Conservation (phyloP, 1,140 invertebrate species). For the Eciton burchellii region DNA sequence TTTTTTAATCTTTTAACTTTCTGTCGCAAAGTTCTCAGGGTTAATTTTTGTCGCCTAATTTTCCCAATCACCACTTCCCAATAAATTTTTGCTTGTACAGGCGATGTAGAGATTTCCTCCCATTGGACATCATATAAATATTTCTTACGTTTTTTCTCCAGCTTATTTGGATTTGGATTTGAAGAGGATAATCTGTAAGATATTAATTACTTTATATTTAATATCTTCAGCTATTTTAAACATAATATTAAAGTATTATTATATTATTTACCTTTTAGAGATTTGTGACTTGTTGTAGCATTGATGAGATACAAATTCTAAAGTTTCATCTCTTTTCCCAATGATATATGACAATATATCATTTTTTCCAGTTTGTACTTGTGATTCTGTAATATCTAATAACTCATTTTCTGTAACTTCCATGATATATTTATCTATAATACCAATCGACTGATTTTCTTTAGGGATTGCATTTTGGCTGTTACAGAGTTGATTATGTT, state of each 20-base stretch:
- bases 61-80: constrained; percentile 25
- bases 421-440: not conserved
- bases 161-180: not conserved
- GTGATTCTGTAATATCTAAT: not conserved
- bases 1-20: constrained; percentile 11
- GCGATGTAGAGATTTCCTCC: constrained; percentile 33
- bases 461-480: not conserved
- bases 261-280: constrained; percentile 7
- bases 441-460: not conserved
- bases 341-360: not conserved
- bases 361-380: not conserved
- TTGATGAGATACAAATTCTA: not conserved
- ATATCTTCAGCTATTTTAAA: not conserved
- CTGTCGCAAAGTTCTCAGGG: not conserved
- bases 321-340: not conserved
- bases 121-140: constrained; percentile 12
- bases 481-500: not conserved
- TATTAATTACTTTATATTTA: not conserved
- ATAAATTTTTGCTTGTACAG: constrained; percentile 40
- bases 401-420: not conserved
- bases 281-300: not conserved
- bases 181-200: not conserved
- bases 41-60: not conserved
- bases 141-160: not conserved
- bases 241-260: not conserved